Conservation (phyloP, 2,113 vertebrate genomes). For the Ciconia maguari region DNA sequence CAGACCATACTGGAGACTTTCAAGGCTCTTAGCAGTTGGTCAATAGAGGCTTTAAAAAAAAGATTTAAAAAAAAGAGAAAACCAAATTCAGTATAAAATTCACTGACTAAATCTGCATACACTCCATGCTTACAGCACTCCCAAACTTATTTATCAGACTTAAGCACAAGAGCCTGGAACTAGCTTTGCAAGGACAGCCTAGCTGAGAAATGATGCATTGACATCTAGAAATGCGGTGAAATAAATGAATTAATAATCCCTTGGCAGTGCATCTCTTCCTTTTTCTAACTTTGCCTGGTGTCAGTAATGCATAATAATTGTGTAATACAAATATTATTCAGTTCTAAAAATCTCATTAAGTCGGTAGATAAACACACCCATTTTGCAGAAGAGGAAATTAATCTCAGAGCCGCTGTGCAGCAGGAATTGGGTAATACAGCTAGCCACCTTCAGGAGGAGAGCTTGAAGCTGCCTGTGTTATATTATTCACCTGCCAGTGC, state of each 20-base stretch:
- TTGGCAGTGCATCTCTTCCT: neutral
- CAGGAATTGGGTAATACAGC: neutral
- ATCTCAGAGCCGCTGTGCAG: neutral
- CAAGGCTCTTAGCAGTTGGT: neutral
- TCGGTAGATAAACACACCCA: slow-evolving; percentile 9
- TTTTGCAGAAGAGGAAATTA: slow-evolving; percentile 12
- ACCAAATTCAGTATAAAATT: neutral
- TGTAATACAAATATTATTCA: neutral
- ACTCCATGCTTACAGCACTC: neutral
- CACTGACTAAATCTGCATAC: neutral
- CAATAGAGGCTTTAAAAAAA: neutral
- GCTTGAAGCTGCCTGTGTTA: neutral
- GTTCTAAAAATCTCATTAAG: slow-evolving; percentile 30
- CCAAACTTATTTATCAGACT: neutral
- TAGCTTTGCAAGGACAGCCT: neutral
- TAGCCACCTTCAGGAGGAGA: neutral
- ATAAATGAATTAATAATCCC: neutral
- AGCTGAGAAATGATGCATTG: neutral
- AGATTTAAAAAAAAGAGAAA: neutral
- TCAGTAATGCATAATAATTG: neutral
- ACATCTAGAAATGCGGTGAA: neutral
- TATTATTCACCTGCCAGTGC: neutral
- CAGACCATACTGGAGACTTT: neutral
- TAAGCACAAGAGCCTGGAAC: neutral
- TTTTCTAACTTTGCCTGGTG: neutral